Evolutionary conservation across 2,113 vertebrate species (phyloP).

Genomic region (Castor canadensis): DNA sequence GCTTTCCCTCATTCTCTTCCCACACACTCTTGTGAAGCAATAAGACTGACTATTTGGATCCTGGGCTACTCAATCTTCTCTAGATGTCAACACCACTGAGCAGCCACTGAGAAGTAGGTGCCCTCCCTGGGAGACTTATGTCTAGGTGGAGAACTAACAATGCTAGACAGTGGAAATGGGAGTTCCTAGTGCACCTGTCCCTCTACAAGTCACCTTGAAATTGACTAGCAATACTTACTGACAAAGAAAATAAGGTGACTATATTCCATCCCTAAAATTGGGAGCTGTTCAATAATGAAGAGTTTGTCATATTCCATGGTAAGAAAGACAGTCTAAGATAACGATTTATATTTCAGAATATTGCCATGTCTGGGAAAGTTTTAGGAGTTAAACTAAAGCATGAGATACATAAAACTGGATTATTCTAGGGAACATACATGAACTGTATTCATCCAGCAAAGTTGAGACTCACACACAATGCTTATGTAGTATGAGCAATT

Average conservation of each 20-base stretch:
- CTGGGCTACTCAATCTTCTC: neutral
- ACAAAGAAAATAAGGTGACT: neutral
- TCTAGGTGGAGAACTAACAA: neutral
- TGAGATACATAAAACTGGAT: neutral
- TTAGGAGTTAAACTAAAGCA: neutral
- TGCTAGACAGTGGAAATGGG: neutral
- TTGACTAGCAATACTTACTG: neutral
- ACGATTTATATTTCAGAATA: neutral
- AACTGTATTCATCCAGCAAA: neutral
- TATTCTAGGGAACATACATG: neutral
- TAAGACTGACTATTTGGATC: neutral
- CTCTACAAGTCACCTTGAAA: neutral
- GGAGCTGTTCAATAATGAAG: neutral
- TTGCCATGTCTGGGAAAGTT: neutral
- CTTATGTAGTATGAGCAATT: neutral
- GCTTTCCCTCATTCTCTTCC: constrained; percentile 6
- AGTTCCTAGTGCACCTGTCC: neutral
- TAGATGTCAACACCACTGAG: neutral
- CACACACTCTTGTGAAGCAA: neutral
- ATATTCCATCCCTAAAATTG: neutral
- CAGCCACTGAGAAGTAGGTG: neutral
- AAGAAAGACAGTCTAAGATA: neutral
- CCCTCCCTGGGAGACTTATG: neutral
- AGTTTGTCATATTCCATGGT: neutral
- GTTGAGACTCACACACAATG: neutral